Base-by-base conservation (phyloP, 1,140 invertebrate genomes). In the Bradysia coprophila region DNA sequence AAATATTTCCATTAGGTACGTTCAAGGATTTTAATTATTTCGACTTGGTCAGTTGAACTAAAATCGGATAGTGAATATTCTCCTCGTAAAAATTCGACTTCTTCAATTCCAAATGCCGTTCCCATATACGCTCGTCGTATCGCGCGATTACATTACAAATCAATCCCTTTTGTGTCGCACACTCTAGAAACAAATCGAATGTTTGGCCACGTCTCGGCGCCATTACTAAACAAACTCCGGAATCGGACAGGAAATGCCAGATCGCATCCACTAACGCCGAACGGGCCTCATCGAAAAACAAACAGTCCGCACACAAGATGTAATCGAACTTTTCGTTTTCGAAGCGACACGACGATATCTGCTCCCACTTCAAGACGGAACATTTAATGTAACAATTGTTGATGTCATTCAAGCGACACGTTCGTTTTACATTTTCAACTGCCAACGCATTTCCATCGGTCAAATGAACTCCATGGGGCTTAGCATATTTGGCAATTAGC, bases 271-370 rank as follows among this genome's bases (percentile, higher is more conserved):
- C 73, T 15, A 89, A 61, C 48, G 80, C 76, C 23, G 69, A 57
- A 39, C 83, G 65, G 1, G 73, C 74, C 36, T 85, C 81, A 55
- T 87, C 82, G 61, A 87, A 89, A 62, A 87, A 89, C 34, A 87
- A 57, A 58, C 84, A 87, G 56, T 85, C 82, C 8, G 83, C 81
- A 50, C 77, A 81, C 2, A 86, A 56, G 23, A 86, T 71, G 19
- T 76, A 63, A 60, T 86, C 81, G 57, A 75, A 84, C 43, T 58
- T 53, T 13, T 44, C 43, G 18, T 48, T 46, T 21, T 55, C 52
- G n/a, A n/a, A n/a, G n/a, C n/a, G n/a, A n/a, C n/a, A n/a, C 0
- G 51, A 43, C 10, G 44, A 46, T 0, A 53, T 44, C 23, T 59
- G 43, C 41, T 62, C 61, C 71, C 71, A 73, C 51, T 70, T 62